These are phyloP conservation scores for Anguilla megastoma DNA, from an alignment of 2,797 vertebrate species.

Conservation along the genomic window DNA sequence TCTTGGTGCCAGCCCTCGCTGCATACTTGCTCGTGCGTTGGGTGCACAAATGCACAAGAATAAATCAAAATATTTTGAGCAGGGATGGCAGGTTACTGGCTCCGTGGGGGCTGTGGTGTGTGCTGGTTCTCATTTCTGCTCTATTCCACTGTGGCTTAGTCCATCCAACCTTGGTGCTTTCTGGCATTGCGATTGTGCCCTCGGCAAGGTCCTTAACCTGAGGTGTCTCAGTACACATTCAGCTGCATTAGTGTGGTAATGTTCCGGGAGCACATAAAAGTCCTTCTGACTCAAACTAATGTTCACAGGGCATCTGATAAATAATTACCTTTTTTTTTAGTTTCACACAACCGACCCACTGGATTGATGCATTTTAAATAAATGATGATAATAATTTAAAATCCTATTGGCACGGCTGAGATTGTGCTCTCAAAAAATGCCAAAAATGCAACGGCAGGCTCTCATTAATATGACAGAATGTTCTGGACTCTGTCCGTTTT, in stretches of 20 bases:
- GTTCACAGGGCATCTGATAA: not conserved
- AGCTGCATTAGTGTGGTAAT: not conserved
- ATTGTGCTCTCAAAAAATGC: not conserved
- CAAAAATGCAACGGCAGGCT: not conserved
- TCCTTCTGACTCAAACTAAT: not conserved
- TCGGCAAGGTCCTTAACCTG: not conserved
- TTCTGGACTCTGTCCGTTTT: not conserved
- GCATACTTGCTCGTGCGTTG: not conserved
- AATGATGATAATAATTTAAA: not conserved
- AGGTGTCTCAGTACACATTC: not conserved
- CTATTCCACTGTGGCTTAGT: not conserved
- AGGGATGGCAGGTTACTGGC: not conserved
- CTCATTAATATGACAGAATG: not conserved
- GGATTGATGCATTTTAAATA: not conserved
- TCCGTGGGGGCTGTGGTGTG: not conserved
- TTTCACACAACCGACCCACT: not conserved
- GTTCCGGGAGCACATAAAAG: not conserved
- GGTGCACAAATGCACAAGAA: not conserved
- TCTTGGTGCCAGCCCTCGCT: not conserved
- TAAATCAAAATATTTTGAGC: conserved; percentile 9
- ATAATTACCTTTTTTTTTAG: not conserved
- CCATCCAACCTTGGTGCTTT: not conserved
- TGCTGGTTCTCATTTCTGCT: not conserved
- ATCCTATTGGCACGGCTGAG: not conserved
- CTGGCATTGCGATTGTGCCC: not conserved